phyloP scores from a whole-genome alignment of 2,888 invertebrate genomes.

The Eurytoma adleriae region DNA sequence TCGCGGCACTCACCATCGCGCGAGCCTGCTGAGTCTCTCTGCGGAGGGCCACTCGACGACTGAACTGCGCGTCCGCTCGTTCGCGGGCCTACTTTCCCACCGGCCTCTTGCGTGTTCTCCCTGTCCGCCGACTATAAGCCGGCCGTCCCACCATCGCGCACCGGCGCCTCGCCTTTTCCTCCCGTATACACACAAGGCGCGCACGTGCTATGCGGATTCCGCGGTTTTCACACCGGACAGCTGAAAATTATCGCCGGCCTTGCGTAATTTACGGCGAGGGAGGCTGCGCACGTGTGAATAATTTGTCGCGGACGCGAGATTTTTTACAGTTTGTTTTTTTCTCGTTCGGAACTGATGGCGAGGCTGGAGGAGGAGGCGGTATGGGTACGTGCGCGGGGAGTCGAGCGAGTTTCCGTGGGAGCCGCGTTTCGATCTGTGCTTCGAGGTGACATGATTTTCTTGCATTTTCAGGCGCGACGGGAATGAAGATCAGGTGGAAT shows the following conservation, averaged over 20 bases:
- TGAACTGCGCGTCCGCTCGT: conserved; percentile 71
- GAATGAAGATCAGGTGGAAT: too few relatives aligned
- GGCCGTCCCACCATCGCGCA: conserved; percentile 27
- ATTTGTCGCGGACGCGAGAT: not conserved
- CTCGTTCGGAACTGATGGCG: too few relatives aligned
- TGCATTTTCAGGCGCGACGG: too few relatives aligned
- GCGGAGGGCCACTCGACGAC: conserved; percentile 72
- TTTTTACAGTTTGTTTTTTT: too few relatives aligned
- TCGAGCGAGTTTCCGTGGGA: too few relatives aligned
- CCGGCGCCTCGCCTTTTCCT: not conserved
- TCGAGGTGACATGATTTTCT: too few relatives aligned
- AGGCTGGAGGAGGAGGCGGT: too few relatives aligned
- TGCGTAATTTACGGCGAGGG: not conserved
- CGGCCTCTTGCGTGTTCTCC: conserved; percentile 66
- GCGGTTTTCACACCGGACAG: not conserved
- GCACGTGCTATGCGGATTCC: not conserved
- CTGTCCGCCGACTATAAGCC: conserved; percentile 17
- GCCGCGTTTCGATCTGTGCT: too few relatives aligned
- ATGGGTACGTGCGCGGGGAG: too few relatives aligned
- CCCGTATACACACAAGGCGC: too few relatives aligned
- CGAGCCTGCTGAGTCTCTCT: conserved; percentile 64
- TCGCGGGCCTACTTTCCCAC: conserved; percentile 75
- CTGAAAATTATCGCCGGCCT: not conserved
- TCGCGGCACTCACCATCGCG: conserved; percentile 71
- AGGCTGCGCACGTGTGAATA: not conserved